Evolutionary conservation across 2,113 vertebrate genomes (phyloP), one percentile per base, ranked within the genome.

Genomic region (Smithornis capensis): DNA sequence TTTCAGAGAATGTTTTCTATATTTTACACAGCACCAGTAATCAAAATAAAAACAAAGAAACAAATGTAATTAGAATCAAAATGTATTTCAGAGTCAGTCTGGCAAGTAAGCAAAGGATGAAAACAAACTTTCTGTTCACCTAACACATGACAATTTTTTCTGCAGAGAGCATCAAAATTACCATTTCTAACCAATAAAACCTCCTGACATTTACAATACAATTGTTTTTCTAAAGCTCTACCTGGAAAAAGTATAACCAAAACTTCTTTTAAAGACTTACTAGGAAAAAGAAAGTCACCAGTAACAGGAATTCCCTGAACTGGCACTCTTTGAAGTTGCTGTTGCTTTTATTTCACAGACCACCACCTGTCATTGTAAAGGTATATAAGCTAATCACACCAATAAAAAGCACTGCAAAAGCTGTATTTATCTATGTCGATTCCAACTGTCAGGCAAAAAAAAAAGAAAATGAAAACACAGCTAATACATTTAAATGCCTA

Each of bases 401-500:
- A 74, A 71, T n/a, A n/a, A 70, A 65, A 83, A 95, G 81, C 90
- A 86, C 35, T 90, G 95, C 59, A 96, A 27, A 62, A 84, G 37
- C 31, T 93, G 28, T 25, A 47, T 79, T 76, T 79, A 79, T 62
- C 57, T 60, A 60, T 0, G 0, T 7, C 29, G 53, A 73, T 88
- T 97, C 92, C 86, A 96, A 8, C 79, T 91, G 80, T 92, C 87
- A 55, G 56, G 40, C 19, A 12, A 11, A 65, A 71, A 84, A 70
- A 59, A 69, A 47, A 7, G 14, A 71, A n/a, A 94, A 95, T 55
- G 71, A 96, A 97, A 96, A 83, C 65, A 67, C 50, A 96, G 64
- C 73, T 93, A 94, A 96, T 90, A 71, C 9, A 91, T 57, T 92
- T 96, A 96, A 97, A 95, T 75, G 79, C 83, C 93, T 81, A 95